A percentile compares a stretch with the other conserved stretches of the same genome.
Conservation (phyloP, 92 coral and sea anemone species). For the Zoanthus solanderi region DNA sequence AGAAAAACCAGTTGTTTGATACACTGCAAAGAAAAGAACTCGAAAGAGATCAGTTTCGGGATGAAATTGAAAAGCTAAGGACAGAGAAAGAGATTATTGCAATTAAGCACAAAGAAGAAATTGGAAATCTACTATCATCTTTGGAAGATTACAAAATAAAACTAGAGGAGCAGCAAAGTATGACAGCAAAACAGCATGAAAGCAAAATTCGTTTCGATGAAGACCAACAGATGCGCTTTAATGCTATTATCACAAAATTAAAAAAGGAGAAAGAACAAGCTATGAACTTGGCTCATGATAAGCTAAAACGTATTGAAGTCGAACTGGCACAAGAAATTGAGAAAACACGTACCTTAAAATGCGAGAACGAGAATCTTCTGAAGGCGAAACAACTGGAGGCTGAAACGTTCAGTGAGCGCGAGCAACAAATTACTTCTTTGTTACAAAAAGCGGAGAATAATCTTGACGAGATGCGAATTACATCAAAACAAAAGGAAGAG, state of each 20-base stretch:
- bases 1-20: conserved; percentile 56
- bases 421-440: conserved; percentile 57
- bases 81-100: conserved; percentile 59
- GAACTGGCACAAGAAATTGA: conserved; percentile 65
- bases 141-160: conserved; percentile 61
- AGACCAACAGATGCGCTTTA: conserved; percentile 94
- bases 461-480: conserved; percentile 59
- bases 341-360: conserved; percentile 52
- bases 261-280: conserved; percentile 89
- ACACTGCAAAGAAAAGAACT: conserved; percentile 36
- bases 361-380: conserved; percentile 68
- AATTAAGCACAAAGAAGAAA: conserved; percentile 57
- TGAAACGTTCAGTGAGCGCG: conserved; percentile 60
- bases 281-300: conserved; percentile 74
- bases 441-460: conserved; percentile 63
- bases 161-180: conserved; percentile 74
- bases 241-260: conserved; percentile 82
- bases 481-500: conserved; percentile 70
- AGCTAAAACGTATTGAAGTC: conserved; percentile 60
- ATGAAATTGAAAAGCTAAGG: conserved; percentile 55
- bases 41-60: conserved; percentile 33
- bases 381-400: conserved; percentile 61
- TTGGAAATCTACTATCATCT: conserved; percentile 47
- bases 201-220: conserved; percentile 79
- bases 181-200: conserved; percentile 67